Evolutionary conservation across 2,113 vertebrate species (phyloP).

Genomic region (Rhagologus leucostigma): DNA sequence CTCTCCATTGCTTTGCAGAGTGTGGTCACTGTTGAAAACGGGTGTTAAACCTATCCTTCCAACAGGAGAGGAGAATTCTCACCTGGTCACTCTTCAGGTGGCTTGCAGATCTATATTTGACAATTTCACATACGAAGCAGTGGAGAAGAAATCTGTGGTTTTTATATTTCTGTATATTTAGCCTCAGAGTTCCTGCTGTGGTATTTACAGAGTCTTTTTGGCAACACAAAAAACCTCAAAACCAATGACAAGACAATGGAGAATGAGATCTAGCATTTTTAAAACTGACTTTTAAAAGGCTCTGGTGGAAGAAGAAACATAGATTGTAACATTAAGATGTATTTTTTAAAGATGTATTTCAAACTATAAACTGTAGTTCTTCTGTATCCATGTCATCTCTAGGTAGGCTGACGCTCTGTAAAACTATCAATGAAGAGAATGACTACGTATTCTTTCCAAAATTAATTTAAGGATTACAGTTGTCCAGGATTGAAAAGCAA

Average conservation of each 20-base stretch:
- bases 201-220: background rate
- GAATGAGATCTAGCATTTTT: background rate
- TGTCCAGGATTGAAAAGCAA: background rate
- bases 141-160: background rate
- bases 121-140: background rate
- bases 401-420: background rate
- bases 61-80: background rate
- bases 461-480: background rate
- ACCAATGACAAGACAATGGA: background rate
- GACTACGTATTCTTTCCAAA: background rate
- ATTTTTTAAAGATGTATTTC: background rate
- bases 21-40: background rate
- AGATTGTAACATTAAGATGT: background rate
- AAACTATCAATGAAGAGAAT: background rate
- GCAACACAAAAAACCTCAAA: background rate
- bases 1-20: background rate
- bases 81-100: background rate
- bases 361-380: background rate
- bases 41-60: background rate
- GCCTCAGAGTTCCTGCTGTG: background rate
- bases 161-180: background rate
- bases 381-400: background rate
- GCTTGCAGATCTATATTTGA: background rate
- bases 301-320: background rate
- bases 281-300: background rate